Conservation (phyloP, 2,113 vertebrate genomes). For the Fregetta grallaria region DNA sequence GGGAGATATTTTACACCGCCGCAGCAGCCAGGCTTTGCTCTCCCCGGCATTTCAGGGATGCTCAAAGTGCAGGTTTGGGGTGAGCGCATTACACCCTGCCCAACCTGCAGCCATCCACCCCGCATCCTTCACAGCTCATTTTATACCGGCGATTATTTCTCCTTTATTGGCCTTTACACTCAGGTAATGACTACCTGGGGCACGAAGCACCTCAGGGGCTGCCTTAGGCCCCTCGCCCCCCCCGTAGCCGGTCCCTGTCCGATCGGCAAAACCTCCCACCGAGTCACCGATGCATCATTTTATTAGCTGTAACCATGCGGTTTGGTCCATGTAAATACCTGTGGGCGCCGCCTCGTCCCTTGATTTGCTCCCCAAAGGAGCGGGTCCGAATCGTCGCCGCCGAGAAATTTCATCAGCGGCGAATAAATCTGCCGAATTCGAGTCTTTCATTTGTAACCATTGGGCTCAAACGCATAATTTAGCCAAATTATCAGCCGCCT, state of each 20-base stretch:
- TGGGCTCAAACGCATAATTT: conserved; percentile 47
- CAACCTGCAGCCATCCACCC: background rate
- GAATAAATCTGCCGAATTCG: conserved; percentile 1
- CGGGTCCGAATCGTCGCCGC: background rate
- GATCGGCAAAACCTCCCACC: conserved; percentile 42
- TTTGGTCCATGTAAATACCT: conserved; percentile 57
- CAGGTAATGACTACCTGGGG: conserved; percentile 54
- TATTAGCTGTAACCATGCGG: conserved; percentile 29
- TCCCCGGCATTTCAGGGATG: background rate
- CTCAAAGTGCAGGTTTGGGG: conserved; percentile 26
- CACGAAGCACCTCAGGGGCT: conserved; percentile 6
- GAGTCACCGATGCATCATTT: conserved; percentile 26
- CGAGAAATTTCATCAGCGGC: background rate
- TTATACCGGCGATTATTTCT: conserved; percentile 42
- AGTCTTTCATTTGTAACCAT: conserved; percentile 28
- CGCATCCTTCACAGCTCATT: background rate
- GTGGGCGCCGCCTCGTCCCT: background rate
- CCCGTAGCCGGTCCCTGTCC: background rate
- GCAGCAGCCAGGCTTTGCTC: background rate
- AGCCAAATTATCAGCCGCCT: conserved; percentile 37
- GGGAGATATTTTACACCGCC: conserved; percentile 6
- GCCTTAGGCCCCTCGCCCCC: conserved; percentile 30
- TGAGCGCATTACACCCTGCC: background rate
- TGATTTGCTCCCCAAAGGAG: conserved; percentile 7
- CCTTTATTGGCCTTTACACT: conserved; percentile 43